Evolutionary conservation across 2,888 invertebrate genomes (phyloP), one percentile per base, ranked within the genome.

Genomic region (Eupithecia pulchellata): DNA sequence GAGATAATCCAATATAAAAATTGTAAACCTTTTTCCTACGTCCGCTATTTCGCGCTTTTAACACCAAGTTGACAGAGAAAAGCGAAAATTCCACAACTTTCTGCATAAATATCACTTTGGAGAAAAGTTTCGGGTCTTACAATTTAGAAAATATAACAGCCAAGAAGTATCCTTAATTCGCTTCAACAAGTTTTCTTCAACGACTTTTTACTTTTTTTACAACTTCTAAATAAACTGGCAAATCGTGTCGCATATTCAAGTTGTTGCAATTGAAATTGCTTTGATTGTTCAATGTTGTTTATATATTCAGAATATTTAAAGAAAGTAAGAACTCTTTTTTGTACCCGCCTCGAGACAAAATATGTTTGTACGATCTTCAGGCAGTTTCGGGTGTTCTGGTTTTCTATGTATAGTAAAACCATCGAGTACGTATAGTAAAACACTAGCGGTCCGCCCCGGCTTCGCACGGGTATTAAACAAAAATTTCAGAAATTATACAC

Each of bases 31-130:
- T 11, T 47, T 20, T 20, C 20, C 9, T 47, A 42, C n/a, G 42
- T n/a, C 20, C 25, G 52, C 52, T 52, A 3, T 20, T 47, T 52
- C 13, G 4, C 25, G 20, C 20, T 20, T 47, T 29, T 8, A 20
- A 14, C 42, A 29, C 29, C n/a, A 25, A 27, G 64, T 39, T 57
- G 55, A 68, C 63, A 63, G 25, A 39, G 17, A 29, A 17, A 68
- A 17, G 52, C 20, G 52, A 52, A 47, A 25, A 52, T 52, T 52
- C 25, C 25, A 42, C 29, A 68, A 68, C 58, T 69, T 69, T 69
- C 36, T 27, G 27, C 47, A 64, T 69, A 69, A 69, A 69, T 69
- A 69, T 47, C 57, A 60, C 58, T 61, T 64, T 14, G 34, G 25
- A 11, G 8, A n/a, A 32, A 60, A 60, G 8, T 60, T 61, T 61